Percentiles rank a stretch among this genome's conserved stretches.
These are phyloP conservation scores for Macrobrachium nipponense DNA, from an alignment of 1,140 invertebrate genomes.

Conservation along the genomic window DNA sequence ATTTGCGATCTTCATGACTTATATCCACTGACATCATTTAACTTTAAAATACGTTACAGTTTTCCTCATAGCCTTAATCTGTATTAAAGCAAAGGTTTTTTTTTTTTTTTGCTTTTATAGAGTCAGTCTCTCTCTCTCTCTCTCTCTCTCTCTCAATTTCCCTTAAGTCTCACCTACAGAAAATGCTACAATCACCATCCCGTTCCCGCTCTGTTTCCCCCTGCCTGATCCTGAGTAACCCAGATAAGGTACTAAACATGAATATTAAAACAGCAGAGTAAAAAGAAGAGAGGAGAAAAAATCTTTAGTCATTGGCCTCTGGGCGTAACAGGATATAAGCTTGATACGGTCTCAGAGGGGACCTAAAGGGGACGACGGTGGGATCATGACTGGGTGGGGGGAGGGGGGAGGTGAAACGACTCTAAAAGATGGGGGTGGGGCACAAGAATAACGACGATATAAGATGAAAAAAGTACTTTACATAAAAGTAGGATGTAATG, in stretches of 20 bases:
- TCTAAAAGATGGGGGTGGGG: neutral
- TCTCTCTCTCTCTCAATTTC: neutral
- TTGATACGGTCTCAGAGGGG: neutral
- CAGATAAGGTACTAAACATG: conserved; percentile 19
- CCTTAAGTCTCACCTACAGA: neutral
- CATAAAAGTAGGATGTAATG: neutral
- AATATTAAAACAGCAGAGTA: conserved; percentile 5
- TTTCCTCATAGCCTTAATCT: too few relatives aligned
- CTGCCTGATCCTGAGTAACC: neutral
- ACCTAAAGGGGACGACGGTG: neutral
- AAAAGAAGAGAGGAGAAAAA: conserved; percentile 2
- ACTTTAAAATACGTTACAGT: too few relatives aligned
- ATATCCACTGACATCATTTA: too few relatives aligned
- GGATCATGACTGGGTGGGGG: neutral
- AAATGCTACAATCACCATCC: neutral
- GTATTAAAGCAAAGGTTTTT: too few relatives aligned
- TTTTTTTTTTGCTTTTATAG: too few relatives aligned
- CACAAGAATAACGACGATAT: neutral
- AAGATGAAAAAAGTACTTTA: neutral
- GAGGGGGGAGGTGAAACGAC: neutral
- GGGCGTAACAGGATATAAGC: neutral
- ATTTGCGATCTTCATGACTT: too few relatives aligned
- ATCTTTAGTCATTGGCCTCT: too few relatives aligned
- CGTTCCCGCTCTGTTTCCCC: neutral
- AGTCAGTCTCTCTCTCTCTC: neutral